phyloP scores from a whole-genome alignment of 2,113 vertebrate species.

The Nothobranchius furzeri region DNA sequence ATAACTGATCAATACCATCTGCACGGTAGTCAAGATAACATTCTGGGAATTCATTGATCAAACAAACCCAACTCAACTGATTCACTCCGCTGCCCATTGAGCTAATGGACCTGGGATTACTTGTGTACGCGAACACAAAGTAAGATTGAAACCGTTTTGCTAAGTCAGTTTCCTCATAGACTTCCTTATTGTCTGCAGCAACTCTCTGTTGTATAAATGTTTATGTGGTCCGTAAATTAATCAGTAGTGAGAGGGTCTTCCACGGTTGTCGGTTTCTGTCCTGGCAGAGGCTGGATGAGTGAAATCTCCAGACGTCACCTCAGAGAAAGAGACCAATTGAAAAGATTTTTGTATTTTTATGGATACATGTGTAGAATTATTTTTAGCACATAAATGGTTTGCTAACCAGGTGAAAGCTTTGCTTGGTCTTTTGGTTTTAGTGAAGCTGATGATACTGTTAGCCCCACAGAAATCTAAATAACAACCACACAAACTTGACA shows the following conservation, averaged over 20 bases:
- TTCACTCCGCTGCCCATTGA: slow-evolving; percentile 38
- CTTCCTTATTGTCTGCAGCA: slow-evolving; percentile 35
- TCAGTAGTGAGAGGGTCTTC: slow-evolving; percentile 47
- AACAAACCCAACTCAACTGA: slow-evolving; percentile 18
- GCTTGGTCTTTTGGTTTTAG: background rate
- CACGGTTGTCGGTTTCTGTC: slow-evolving; percentile 42
- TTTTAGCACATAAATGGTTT: slow-evolving; percentile 24
- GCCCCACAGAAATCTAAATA: background rate
- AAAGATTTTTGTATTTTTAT: background rate
- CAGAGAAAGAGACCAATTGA: slow-evolving; percentile 24
- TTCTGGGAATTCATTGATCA: slow-evolving; percentile 56
- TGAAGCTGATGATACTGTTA: background rate
- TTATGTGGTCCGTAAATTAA: slow-evolving; percentile 55
- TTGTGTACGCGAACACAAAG: slow-evolving; percentile 38
- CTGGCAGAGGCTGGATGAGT: slow-evolving; percentile 18
- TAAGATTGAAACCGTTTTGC: slow-evolving; percentile 33
- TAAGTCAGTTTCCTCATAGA: slow-evolving; percentile 49
- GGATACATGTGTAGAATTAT: slow-evolving; percentile 27
- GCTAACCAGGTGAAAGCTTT: background rate
- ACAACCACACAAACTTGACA: too few relatives aligned
- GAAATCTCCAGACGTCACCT: slow-evolving; percentile 44
- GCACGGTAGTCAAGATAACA: slow-evolving; percentile 57
- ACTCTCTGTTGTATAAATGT: slow-evolving; percentile 6
- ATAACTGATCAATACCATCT: slow-evolving; percentile 57
- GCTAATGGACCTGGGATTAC: slow-evolving; percentile 56